A percentile compares a stretch with the other conserved stretches of the same genome.
These are phyloP conservation scores for Plecotus auritus DNA, from an alignment of 2,113 vertebrate genomes.

Conservation along the genomic window DNA sequence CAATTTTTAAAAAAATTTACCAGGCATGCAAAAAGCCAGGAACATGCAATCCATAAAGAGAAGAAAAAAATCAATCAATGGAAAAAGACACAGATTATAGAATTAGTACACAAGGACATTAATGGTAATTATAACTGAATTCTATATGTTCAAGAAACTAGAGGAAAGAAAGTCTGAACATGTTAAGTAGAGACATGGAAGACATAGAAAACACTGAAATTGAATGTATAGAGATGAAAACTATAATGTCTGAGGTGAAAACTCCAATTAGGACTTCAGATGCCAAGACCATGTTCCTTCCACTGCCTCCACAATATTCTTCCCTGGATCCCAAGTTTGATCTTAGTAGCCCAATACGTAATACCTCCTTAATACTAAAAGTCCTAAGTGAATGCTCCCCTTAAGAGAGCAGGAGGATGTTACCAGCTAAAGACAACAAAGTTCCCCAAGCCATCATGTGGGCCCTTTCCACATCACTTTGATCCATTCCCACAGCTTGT, in stretches of 20 bases:
- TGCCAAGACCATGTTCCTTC: background rate
- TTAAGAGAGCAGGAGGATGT: background rate
- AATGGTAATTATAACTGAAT: background rate
- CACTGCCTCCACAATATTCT: background rate
- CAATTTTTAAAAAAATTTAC: background rate
- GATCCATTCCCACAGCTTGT: background rate
- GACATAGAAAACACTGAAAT: background rate
- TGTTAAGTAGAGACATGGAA: background rate
- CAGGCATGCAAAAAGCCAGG: background rate
- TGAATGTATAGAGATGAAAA: constrained; percentile 14
- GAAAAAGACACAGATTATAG: background rate
- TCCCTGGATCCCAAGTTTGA: background rate
- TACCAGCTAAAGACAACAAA: background rate
- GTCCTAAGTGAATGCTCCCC: background rate
- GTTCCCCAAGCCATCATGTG: background rate
- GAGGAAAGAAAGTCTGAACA: background rate
- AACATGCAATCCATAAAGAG: background rate
- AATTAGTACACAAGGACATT: background rate
- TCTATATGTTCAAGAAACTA: background rate
- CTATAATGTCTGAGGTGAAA: background rate
- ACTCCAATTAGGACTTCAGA: background rate
- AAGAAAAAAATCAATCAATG: background rate
- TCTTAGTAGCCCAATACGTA: background rate
- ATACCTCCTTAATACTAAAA: background rate
- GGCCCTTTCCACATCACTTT: background rate